Evolutionary conservation across 2,888 invertebrate genomes (phyloP), one percentile per base, ranked within the genome.

Genomic region (Hermaeophaga mercurialis): DNA sequence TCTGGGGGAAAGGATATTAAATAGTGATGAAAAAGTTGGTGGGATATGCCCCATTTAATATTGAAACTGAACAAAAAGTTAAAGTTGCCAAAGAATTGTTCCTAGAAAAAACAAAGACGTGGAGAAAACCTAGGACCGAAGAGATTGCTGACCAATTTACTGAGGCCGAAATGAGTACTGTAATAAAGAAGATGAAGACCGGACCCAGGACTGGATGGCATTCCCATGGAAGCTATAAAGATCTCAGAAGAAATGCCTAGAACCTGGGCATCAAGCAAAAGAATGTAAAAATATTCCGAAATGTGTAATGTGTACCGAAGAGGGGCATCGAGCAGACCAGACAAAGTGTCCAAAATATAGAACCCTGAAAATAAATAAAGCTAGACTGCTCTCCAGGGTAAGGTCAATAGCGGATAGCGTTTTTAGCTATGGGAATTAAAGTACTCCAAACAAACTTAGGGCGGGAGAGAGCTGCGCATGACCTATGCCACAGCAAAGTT

Each of bases 261-360:
- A 14, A 26, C 12, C 15, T 2, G 38, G 48, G 5, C 48, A 36
- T 39, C 12, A 9, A 2, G 48, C 26, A 1, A 49, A 49, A 24
- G 48, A 49, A 14, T 49, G 48, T 9, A 3, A 12, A 11, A 49
- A 49, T 7, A 3, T 15, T 15, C 48, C 48, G 6, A 6, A 17
- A 2, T 38, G 36, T 17, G 26, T 15, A 4, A 11, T 31, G 4
- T 46, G 46, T 11, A 33, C 31, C 11, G 17, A 3, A 12, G 28
- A 45, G 2, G 45, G 45, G 4, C 28, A 45, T 8, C 24, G 45
- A n/a, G n/a, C n/a, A n/a, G 33, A 46, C 26, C 46, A 46, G 33
- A 28, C 44, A 12, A 46, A 33, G 17, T 46, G 31, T n/a, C 46
- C 46, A 12, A 15, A 46, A n/a, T 46, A 18, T 19, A 46, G 46